Base-by-base conservation (phyloP, 2,113 vertebrate species). In the Camelus bactrianus region DNA sequence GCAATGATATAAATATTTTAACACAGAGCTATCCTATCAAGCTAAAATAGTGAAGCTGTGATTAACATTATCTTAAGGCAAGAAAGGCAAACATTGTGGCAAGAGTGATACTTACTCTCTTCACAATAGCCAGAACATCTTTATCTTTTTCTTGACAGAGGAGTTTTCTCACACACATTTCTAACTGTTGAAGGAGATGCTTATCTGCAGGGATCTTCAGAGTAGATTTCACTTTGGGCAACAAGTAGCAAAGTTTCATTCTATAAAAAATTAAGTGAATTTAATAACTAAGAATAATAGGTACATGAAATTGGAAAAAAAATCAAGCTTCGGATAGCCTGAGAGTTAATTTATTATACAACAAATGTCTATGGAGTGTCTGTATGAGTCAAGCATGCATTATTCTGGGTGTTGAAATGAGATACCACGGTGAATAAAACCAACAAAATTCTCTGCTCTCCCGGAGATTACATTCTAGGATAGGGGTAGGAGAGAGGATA, bases 121-220 rank as follows among this genome's bases (percentile, higher is more conserved):
- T 99, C 42, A 99, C 99, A 84, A 99, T 99, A 89, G 98, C 99
- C 97, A 99, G 98, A 30, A 99, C 99, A 62, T 99, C 99, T 97
- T 99, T 99, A 97, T 99, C 99, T 97, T 99, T 99, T 87, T 99
- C 99, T 91, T 99, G 99, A 98, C 99, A 99, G 8, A 99, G 97
- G 85, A 99, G 98, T 90, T 99, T 99, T 65, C 99, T 99, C 90
- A 99, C 99, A 54, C 99, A 99, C 98, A 99, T 98, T 95, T 99
- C 99, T 83, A 99, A 95, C 98, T 99, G 99, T 97, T 99, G 99
- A 92, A 99, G 99, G 76, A 99, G 99, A 90, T 99, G 99, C 93
- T 99, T 99, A 96, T 99, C 99, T 6, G 98, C 98, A 1, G 99
- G 99, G 93, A 99, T 98, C 95, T 99, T 99, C 95, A 99, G 98